These are phyloP conservation scores for Tautogolabrus adspersus DNA, from an alignment of 2,113 vertebrate genomes.

Conservation along the genomic window DNA sequence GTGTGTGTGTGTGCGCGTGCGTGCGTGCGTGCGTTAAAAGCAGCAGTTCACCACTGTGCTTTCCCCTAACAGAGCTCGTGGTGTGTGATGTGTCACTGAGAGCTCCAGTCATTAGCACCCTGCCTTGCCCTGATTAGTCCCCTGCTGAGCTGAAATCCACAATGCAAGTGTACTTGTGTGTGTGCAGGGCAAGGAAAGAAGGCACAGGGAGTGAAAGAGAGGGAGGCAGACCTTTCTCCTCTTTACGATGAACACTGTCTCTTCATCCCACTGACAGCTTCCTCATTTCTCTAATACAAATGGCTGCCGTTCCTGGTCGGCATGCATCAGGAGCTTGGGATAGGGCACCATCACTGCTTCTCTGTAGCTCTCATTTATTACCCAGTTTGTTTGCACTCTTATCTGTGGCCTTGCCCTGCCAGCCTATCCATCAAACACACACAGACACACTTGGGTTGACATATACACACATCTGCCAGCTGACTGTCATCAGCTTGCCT, in stretches of 20 bases:
- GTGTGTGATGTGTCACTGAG: conserved; percentile 71
- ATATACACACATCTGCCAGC: conserved; percentile 71
- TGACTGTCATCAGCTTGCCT: conserved; percentile 66
- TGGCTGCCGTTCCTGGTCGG: conserved; percentile 87
- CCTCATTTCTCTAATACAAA: conserved; percentile 95
- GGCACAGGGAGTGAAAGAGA: conserved; percentile 19
- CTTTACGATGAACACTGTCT: conserved; percentile 76
- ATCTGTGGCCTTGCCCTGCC: conserved; percentile 94
- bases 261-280: conserved; percentile 85
- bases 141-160: conserved; percentile 72
- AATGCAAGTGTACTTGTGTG: conserved; percentile 33
- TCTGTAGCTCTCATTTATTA: conserved; percentile 94
- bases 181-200: conserved; percentile 8
- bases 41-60: conserved; percentile 43
- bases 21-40: conserved; percentile 38
- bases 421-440: conserved; percentile 91
- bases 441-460: conserved; percentile 57
- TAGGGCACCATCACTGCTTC: conserved; percentile 87
- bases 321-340: conserved; percentile 91
- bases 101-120: conserved; percentile 80
- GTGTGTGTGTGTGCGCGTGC: neutral
- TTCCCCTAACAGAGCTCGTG: conserved; percentile 49
- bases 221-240: conserved; percentile 39
- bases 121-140: conserved; percentile 81
- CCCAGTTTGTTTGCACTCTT: conserved; percentile 95